Evolutionary conservation across 1,140 invertebrate species (phyloP), one percentile per base, ranked within the genome.

Genomic region (Solen grandis): DNA sequence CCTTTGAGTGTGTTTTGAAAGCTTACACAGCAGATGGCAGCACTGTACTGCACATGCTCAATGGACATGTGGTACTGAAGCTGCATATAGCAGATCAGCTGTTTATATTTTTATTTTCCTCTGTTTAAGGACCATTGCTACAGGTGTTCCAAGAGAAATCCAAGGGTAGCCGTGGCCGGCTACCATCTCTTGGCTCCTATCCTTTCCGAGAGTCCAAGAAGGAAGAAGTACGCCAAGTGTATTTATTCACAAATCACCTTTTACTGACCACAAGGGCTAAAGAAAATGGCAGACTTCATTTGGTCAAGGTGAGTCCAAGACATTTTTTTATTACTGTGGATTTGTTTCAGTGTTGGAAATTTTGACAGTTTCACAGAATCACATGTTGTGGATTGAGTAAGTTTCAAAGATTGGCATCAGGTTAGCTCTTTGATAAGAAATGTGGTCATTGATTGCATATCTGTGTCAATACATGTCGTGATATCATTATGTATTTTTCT

Each of bases 231-330:
- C 93, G 96, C 0, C 96, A 97, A 88, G 96, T 96, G 55, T 97
- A 96, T 89, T 94, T 97, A 5, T 97, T 97, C 92, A 96, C 96
- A 66, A 97, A 97, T 94, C 96, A 97, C 91, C 93, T 97, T 80
- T 94, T 97, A 74, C 92, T 97, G 19, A 96, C 96, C 0, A 97
- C 95, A 25, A 93, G 96, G 81, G 95, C 95, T n/a, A 94, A 80
- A 60, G 77, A 95, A 10, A 96, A 95, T 81, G 97, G 97, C 16
- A 94, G 96, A 78, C 93, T 98, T 13, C 97, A 97, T 92, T 93
- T 97, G 33, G 95, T 97, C 16, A 96, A 96, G 60, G 95, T 94
- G 84, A 88, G 88, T 46, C 8, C 41, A 10, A 10, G 19, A 46
- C 19, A 10, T 46, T 46, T 8, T 46, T 46, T 19, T 46, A 19